Percentiles rank a stretch among this genome's conserved stretches.
These are phyloP conservation scores for Emesis russula DNA, from an alignment of 2,888 invertebrate genomes.

Conservation along the genomic window DNA sequence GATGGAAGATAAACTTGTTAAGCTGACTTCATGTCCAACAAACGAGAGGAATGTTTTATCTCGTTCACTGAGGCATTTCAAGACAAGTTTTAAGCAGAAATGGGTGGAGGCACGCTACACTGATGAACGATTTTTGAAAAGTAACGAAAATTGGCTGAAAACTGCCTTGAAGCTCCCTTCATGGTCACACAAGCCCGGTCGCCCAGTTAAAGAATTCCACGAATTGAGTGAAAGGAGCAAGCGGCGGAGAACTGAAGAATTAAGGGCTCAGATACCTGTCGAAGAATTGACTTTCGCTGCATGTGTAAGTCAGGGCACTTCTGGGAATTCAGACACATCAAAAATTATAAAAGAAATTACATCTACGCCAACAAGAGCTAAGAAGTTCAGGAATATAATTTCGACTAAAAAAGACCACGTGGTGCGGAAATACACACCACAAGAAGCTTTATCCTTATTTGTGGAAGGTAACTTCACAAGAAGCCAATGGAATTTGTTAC, in stretches of 20 bases:
- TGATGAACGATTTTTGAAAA: too few species aligned
- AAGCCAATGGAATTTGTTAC: constrained; percentile 14
- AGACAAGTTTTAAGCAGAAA: too few species aligned
- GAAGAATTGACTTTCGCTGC: not conserved
- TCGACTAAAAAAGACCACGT: not conserved
- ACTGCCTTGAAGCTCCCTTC: too few species aligned
- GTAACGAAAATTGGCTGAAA: too few species aligned
- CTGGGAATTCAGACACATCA: not conserved
- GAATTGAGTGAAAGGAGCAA: not conserved
- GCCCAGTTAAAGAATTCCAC: too few species aligned
- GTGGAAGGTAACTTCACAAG: constrained; percentile 29
- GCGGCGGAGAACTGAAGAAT: not conserved
- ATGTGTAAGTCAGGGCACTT: not conserved
- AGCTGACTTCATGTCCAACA: too few species aligned
- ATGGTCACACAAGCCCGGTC: too few species aligned
- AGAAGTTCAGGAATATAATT: not conserved
- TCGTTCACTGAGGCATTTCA: too few species aligned
- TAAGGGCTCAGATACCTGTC: not conserved
- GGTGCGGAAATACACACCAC: constrained; percentile 17
- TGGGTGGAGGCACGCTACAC: too few species aligned
- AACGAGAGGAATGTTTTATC: too few species aligned
- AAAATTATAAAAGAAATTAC: constrained; percentile 8
- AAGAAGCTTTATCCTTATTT: constrained; percentile 11
- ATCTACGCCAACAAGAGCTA: not conserved
- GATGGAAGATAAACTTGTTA: too few species aligned